Evolutionary conservation across 2,888 invertebrate genomes (phyloP).

Genomic region (Acleris laterana): DNA sequence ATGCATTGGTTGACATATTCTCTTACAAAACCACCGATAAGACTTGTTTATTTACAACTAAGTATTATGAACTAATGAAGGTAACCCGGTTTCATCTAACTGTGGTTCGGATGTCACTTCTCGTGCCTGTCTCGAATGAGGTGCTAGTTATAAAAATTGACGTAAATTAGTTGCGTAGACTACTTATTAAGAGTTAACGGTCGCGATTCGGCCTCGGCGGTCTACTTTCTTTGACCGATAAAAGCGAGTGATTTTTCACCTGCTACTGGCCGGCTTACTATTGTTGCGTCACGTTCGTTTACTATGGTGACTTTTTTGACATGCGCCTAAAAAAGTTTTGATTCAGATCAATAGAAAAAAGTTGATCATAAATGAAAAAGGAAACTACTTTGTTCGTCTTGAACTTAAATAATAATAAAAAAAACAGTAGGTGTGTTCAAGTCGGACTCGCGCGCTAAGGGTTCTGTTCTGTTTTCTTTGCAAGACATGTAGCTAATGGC

Average conservation of each 20-base stretch:
- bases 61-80: constrained; percentile 52
- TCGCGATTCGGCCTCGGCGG: constrained; percentile 50
- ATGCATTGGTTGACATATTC: not conserved
- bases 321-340: not conserved
- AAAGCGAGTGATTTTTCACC: constrained; percentile 53
- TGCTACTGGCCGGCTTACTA: constrained; percentile 43
- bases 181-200: constrained; percentile 46
- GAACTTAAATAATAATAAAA: no score
- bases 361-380: no score
- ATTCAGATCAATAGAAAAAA: no score
- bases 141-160: constrained; percentile 76
- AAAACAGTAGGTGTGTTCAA: no score
- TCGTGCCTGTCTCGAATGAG: constrained; percentile 64
- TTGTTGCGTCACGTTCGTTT: constrained; percentile 48
- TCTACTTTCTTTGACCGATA: constrained; percentile 72
- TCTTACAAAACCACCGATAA: not conserved
- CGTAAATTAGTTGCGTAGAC: constrained; percentile 60
- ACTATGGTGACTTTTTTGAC: constrained; percentile 7
- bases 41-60: constrained; percentile 2
- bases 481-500: no score
- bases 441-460: no score
- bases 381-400: no score
- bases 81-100: constrained; percentile 79
- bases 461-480: no score
- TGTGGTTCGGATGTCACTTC: constrained; percentile 73